Base-by-base conservation (phyloP, 2,797 vertebrate species). In the Schizopygopsis pylzovi region DNA sequence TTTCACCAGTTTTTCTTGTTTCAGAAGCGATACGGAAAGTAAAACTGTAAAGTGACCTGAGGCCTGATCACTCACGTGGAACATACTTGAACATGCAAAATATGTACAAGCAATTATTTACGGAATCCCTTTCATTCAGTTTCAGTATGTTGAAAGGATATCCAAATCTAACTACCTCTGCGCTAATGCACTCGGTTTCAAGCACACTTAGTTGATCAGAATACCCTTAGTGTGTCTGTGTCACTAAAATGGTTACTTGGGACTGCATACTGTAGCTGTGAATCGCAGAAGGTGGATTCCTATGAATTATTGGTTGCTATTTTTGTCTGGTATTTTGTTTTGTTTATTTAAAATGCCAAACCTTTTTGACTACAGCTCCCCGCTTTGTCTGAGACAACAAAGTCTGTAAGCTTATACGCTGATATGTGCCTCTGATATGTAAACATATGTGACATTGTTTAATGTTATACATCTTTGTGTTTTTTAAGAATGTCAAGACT, bases 1-100 rank as follows among this genome's bases (percentile, higher is more conserved):
- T 73, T 20, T 25, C 41, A 49, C 71, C 7, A 49, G 71, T 83
- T 75, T 83, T 76, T 83, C 45, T 76, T 8, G 20, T 83, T 65
- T 76, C 4, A 39, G 28, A 11, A 75, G 70, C 28, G 37, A 12
- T 5, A n/a, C 12, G 10, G 11, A 54, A 41, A 45, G 41, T 3
- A 16, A 72, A 73, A 33, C 16, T 16, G 16, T 47, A 41, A 61
- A 73, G 41, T 7, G 3, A 61, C 54, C 28, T 6, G 20, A 10
- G 63, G 28, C 4, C 8, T 56, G 25, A 68, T 68, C 10, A 47
- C 43, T 81, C 10, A 37, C 2, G 18, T 80, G 25, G 25, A 67
- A 56, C 47, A 71, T 43, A 45, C 8, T 33, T n/a, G 25, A 72
- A 56, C 45, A 54, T n/a, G 33, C 2, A 52, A n/a, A 37, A 25